These are phyloP conservation scores for Sicus ferrugineus DNA, from an alignment of 2,888 invertebrate species.

Conservation along the genomic window DNA sequence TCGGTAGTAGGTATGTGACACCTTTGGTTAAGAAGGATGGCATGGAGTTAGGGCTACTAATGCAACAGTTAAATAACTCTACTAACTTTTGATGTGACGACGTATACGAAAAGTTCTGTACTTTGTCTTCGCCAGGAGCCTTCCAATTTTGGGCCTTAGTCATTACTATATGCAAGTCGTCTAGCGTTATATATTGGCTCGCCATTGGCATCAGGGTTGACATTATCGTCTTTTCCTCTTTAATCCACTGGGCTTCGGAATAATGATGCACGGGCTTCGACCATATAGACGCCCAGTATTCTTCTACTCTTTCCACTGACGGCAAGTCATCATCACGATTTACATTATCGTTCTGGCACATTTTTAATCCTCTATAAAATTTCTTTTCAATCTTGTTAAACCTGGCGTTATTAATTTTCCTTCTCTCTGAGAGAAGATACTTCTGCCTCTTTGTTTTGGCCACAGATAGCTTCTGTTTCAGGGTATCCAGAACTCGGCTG, in stretches of 20 bases:
- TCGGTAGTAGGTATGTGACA: conserved; percentile 22
- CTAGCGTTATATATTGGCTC: not conserved
- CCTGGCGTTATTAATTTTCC: not conserved
- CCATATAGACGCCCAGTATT: conserved; percentile 5
- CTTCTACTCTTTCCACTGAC: not conserved
- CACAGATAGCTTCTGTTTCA: not conserved
- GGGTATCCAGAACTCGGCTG: not conserved
- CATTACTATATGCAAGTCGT: not conserved
- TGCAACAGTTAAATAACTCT: not conserved
- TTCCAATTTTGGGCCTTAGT: not conserved
- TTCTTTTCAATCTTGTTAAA: not conserved
- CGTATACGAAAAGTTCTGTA: not conserved
- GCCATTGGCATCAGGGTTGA: too few relatives aligned
- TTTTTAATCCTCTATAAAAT: conserved; percentile 1
- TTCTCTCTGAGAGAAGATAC: not conserved
- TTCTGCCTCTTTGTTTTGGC: not conserved
- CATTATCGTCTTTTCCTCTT: too few relatives aligned
- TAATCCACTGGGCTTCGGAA: not conserved
- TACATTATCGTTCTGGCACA: not conserved
- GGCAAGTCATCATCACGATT: not conserved
- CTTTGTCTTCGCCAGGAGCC: not conserved
- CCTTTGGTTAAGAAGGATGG: conserved; percentile 6
- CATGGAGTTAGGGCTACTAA: not conserved
- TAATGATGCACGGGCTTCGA: not conserved
- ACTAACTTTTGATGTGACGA: not conserved